phyloP scores from a whole-genome alignment of 2,888 invertebrate genomes.

The Aphidoletes aphidimyza region DNA sequence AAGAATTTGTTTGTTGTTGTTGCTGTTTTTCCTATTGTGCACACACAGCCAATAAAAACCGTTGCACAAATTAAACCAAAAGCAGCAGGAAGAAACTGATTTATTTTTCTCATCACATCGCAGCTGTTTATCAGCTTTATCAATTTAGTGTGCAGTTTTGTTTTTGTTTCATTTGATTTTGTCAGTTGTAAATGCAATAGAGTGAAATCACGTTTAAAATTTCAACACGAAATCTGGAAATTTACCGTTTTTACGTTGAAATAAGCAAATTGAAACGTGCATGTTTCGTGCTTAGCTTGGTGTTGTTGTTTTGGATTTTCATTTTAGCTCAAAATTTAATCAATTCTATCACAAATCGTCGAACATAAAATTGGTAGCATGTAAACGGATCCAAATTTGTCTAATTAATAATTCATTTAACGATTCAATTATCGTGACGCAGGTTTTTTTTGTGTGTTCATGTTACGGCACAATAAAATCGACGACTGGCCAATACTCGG shows the following conservation, averaged over 20 bases:
- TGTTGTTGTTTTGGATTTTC: too few relatives aligned
- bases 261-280: neutral
- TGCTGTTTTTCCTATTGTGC: neutral
- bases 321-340: neutral
- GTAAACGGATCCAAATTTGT: neutral
- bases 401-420: constrained; percentile 34
- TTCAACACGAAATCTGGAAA: constrained; percentile 32
- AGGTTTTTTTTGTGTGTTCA: too few relatives aligned
- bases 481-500: neutral
- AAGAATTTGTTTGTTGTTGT: neutral
- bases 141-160: neutral
- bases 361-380: constrained; percentile 39
- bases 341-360: neutral
- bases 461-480: too few relatives aligned
- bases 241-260: neutral
- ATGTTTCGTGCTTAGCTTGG: neutral
- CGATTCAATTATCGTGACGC: neutral
- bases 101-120: neutral
- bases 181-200: neutral
- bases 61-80: too few relatives aligned
- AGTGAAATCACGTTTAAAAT: constrained; percentile 24
- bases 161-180: neutral
- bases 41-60: too few relatives aligned
- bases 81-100: neutral
- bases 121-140: neutral